phyloP scores from a whole-genome alignment of 2,113 vertebrate species.

The Glaucidium brasilianum region DNA sequence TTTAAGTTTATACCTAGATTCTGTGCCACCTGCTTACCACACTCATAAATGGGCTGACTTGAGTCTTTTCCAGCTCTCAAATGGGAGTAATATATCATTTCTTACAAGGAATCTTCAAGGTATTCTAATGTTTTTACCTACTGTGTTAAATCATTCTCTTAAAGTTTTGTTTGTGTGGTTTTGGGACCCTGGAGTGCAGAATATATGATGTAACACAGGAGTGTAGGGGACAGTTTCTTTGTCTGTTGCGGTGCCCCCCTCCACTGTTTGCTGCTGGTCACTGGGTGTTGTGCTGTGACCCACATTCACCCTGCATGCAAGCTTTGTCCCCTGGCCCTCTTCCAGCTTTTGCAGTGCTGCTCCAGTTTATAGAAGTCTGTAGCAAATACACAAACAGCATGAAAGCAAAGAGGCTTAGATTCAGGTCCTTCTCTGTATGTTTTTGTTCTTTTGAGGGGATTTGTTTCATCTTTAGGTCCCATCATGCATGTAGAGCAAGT shows the following conservation, averaged over 20 bases:
- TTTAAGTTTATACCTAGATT: neutral
- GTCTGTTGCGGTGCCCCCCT: neutral
- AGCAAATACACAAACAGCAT: neutral
- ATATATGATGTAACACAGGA: fast-evolving
- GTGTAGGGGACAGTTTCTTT: neutral
- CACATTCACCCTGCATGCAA: slow-evolving; percentile 25
- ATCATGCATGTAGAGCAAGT: neutral
- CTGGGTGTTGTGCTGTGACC: slow-evolving; percentile 9
- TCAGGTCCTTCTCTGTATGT: neutral
- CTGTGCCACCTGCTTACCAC: neutral
- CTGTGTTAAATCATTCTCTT: neutral
- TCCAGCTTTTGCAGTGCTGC: neutral
- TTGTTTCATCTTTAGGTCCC: neutral
- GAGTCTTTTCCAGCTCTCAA: neutral
- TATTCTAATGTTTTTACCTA: neutral
- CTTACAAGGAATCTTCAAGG: neutral
- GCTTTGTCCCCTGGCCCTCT: slow-evolving; percentile 13
- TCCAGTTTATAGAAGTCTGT: neutral
- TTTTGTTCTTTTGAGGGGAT: neutral
- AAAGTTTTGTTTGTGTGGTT: neutral
- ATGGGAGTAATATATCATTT: neutral
- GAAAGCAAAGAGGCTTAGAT: slow-evolving; percentile 15
- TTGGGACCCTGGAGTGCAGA: neutral
- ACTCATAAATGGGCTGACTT: neutral
- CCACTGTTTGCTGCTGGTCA: neutral